Evolutionary conservation across 2,797 vertebrate species (phyloP).

Genomic region (Mormyrops attenuatus): DNA sequence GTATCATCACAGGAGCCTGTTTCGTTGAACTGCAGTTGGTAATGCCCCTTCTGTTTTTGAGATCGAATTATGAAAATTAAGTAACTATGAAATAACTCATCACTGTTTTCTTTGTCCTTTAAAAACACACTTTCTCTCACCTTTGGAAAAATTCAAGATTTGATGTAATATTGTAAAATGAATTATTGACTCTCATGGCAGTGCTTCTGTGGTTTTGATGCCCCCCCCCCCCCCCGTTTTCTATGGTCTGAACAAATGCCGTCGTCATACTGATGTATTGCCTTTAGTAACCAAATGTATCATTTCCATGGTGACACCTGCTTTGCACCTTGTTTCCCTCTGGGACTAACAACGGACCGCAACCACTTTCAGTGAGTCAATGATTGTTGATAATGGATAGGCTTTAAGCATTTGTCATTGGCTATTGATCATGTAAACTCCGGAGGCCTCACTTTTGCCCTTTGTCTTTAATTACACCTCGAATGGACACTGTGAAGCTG

Average conservation of each 20-base stretch:
- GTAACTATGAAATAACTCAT: background rate
- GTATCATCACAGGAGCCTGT: background rate
- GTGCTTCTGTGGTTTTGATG: background rate
- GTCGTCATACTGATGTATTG: background rate
- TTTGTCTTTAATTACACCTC: background rate
- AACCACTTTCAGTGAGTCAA: background rate
- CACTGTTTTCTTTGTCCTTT: background rate
- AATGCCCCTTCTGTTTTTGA: background rate
- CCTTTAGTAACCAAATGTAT: background rate
- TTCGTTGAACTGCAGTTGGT: background rate
- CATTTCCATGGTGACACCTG: background rate
- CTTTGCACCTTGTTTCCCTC: background rate
- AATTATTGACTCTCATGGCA: background rate
- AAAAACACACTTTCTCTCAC: background rate
- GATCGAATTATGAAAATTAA: background rate
- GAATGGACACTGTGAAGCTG: background rate
- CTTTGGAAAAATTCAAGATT: background rate
- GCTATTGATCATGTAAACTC: background rate
- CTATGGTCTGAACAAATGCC: background rate
- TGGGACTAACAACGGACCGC: background rate
- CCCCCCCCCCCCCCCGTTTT: background rate
- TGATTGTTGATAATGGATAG: background rate
- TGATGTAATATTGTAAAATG: background rate
- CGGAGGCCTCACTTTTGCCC: background rate
- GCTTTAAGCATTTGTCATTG: background rate